These are phyloP conservation scores for Hepsetus odoe DNA, from an alignment of 2,113 vertebrate species.

Conservation along the genomic window DNA sequence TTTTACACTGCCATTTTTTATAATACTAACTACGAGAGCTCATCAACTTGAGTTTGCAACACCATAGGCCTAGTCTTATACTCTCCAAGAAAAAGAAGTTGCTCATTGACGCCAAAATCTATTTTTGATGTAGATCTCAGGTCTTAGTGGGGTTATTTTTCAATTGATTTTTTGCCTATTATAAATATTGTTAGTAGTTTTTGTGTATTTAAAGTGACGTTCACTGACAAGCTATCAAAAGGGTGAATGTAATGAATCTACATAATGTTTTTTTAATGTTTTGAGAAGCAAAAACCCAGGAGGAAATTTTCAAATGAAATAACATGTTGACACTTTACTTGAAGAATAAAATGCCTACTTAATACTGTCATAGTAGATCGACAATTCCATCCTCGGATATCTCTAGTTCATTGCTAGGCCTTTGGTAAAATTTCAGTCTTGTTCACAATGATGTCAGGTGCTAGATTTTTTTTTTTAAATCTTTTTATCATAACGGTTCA, in stretches of 20 bases:
- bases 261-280: slow-evolving; percentile 3
- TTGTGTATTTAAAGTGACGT: slow-evolving; percentile 5
- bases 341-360: slow-evolving; percentile 15
- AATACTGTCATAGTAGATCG: slow-evolving; percentile 34
- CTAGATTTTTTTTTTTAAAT: slow-evolving; percentile 42
- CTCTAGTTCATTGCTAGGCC: slow-evolving; percentile 17
- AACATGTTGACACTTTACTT: slow-evolving; percentile 20
- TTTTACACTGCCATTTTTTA: slow-evolving; percentile 31
- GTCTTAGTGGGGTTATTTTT: slow-evolving; percentile 46
- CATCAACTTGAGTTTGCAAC: slow-evolving; percentile 51
- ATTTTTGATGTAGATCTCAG: slow-evolving; percentile 65
- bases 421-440: slow-evolving; percentile 22
- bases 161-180: neutral
- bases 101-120: slow-evolving; percentile 68
- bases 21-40: slow-evolving; percentile 59
- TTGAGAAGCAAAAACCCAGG: slow-evolving; percentile 1
- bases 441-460: slow-evolving; percentile 41
- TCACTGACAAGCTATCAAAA: slow-evolving; percentile 32
- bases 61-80: slow-evolving; percentile 42
- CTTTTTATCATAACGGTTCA: slow-evolving; percentile 15
- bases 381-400: slow-evolving; percentile 2
- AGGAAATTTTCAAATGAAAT: neutral
- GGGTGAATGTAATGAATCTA: slow-evolving; percentile 43
- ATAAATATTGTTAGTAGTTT: neutral
- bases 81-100: slow-evolving; percentile 51